A percentile compares a stretch with the other conserved stretches of the same genome.
Conservation (phyloP, 2,113 vertebrate species). For the Ictidomys tridecemlineatus region DNA sequence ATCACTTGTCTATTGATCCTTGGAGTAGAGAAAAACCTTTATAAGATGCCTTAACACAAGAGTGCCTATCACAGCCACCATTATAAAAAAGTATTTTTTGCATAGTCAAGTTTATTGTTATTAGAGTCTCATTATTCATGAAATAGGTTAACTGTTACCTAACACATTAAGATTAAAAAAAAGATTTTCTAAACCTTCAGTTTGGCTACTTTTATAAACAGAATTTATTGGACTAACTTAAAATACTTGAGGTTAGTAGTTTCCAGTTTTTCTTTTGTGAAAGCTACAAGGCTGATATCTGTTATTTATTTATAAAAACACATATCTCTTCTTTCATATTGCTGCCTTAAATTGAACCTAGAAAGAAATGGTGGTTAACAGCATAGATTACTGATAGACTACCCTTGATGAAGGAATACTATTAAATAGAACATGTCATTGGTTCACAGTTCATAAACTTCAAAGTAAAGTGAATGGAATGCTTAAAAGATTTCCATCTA, state of each 20-base stretch:
- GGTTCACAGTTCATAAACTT: constrained; percentile 44
- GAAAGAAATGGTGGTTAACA: constrained; percentile 32
- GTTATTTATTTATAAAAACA: constrained; percentile 28
- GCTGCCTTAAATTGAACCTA: constrained; percentile 40
- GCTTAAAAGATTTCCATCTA: neutral
- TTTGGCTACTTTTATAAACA: constrained; percentile 18
- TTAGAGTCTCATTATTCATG: constrained; percentile 41
- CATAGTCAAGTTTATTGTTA: constrained; percentile 50
- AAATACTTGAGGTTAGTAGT: neutral
- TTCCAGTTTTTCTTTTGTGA: constrained; percentile 58
- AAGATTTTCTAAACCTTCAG: too few species aligned
- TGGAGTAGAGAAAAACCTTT: constrained; percentile 57
- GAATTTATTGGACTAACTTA: constrained; percentile 13
- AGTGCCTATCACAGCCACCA: neutral
- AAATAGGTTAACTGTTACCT: too few species aligned
- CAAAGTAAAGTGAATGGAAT: constrained; percentile 32
- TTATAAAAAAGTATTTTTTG: constrained; percentile 61
- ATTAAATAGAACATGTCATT: neutral
- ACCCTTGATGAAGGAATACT: constrained; percentile 1
- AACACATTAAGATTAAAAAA: too few species aligned
- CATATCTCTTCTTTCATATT: neutral
- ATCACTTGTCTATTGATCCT: constrained; percentile 31
- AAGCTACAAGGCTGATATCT: constrained; percentile 23
- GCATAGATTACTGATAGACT: constrained; percentile 12
- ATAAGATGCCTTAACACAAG: constrained; percentile 58